Base-by-base conservation (phyloP, 1,140 invertebrate genomes). In the Trichonephila clavipes region DNA sequence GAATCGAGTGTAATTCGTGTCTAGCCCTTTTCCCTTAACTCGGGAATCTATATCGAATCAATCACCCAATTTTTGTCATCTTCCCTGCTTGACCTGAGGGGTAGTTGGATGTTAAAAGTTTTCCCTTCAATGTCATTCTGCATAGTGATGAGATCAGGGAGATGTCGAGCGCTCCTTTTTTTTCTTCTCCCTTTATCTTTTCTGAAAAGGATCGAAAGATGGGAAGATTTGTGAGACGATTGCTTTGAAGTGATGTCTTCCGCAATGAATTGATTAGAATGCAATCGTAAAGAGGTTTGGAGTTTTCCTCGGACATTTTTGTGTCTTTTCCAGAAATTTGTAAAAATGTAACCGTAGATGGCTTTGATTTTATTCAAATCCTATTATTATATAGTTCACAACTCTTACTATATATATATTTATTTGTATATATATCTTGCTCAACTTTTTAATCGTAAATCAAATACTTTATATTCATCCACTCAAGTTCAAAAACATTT, bases 31-130 rank as follows among this genome's bases (percentile, higher is more conserved):
- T 77, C 81, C 28, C 51, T 58, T 85, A 24, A 40, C 72, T 24
- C 19, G 83, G 91, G 91, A 92, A 92, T 92, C 91, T 92, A 92
- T 92, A 92, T 92, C 91, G 91, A 92, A 92, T 92, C 91, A 92
- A 92, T 92, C 91, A 92, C 91, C 62, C 91, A 77, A 92, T 92
- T 92, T 92, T 92, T 92, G 64, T 61, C 91, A 87, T 92, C 85
- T 86, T 21, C 34, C 72, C 64, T 44, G 58, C 59, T 59, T 85
- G 19, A 40, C 61, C 90, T n/a, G 16, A 34, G 72, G 72, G 72
- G 72, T 77, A 40, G 0, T 18, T 28, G 72, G 72, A 77, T 77
- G 72, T 77, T 77, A 77, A 77, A 77, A 77, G 72, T 77, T 77
- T 77, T 77, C 72, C 34, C 72, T 77, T 40, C 72, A 40, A 18